A percentile compares a stretch with the other conserved stretches of the same genome.
Conservation (phyloP, 2,888 invertebrate genomes). For the Ethmia dodecea region DNA sequence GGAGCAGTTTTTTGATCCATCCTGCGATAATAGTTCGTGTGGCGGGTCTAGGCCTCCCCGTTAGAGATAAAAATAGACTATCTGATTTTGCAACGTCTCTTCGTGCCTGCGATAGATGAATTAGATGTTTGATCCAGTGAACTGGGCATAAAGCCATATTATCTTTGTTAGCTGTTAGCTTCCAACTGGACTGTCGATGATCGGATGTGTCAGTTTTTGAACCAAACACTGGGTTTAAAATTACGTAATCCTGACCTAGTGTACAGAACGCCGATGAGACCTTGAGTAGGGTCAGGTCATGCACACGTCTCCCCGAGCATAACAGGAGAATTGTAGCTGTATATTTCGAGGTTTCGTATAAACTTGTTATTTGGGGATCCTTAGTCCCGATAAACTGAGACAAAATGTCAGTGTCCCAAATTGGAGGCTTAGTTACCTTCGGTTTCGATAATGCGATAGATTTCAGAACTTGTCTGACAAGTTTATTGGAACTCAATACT, state of each 20-base stretch:
- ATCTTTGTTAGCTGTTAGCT: too few species aligned
- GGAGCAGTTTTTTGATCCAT: too few species aligned
- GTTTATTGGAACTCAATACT: neutral
- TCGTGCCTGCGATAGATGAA: too few species aligned
- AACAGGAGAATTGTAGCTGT: neutral
- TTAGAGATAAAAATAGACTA: too few species aligned
- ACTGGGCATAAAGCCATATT: too few species aligned
- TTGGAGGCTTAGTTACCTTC: neutral
- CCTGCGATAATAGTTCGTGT: too few species aligned
- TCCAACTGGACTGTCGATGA: conserved; percentile 1
- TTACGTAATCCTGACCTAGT: neutral
- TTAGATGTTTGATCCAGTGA: too few species aligned
- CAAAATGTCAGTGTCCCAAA: conserved; percentile 9
- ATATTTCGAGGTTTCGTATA: neutral
- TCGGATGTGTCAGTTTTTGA: conserved; percentile 2
- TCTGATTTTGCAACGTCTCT: too few species aligned
- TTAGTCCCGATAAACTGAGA: conserved; percentile 15
- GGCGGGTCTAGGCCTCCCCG: too few species aligned
- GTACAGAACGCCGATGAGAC: neutral
- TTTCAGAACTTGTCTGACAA: conserved; percentile 8
- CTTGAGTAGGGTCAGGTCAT: conserved; percentile 2
- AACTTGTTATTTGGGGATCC: conserved; percentile 1
- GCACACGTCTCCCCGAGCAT: conserved; percentile 1
- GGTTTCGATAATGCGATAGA: conserved; percentile 6
- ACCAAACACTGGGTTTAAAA: conserved; percentile 4